Conservation (phyloP, 2,888 invertebrate genomes). For the Eulithis prunata region DNA sequence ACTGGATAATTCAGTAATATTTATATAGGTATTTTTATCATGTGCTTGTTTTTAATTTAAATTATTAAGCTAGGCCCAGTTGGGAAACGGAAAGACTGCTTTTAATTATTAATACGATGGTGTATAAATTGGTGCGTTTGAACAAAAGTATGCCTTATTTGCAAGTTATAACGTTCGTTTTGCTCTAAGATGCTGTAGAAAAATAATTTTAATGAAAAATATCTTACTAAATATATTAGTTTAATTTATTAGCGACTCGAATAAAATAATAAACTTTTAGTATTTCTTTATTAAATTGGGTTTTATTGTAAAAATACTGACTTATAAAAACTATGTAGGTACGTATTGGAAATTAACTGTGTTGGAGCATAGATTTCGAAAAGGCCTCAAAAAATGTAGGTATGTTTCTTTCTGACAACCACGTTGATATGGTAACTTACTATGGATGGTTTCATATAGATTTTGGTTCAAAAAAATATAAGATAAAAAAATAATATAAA, state of each 20-base stretch:
- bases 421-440: no score
- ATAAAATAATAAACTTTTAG: conserved; percentile 12
- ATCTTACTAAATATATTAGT: no score
- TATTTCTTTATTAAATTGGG: conserved; percentile 5
- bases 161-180: conserved; percentile 1
- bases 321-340: conserved; percentile 5
- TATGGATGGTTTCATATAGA: no score
- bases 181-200: not conserved
- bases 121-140: conserved; percentile 7
- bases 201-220: no score
- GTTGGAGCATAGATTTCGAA: no score
- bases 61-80: not conserved
- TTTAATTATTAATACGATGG: not conserved
- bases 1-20: no score
- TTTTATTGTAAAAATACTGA: conserved; percentile 24
- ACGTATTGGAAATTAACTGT: not conserved
- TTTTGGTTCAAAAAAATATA: no score
- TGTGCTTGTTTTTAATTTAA: not conserved
- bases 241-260: no score
- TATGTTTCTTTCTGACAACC: no score
- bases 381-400: no score
- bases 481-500: no score
- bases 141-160: conserved; percentile 5
- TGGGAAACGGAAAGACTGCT: conserved; percentile 13
- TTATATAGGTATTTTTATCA: not conserved